phyloP scores from a whole-genome alignment of 2,888 invertebrate species.

The Tiphia femorata region DNA sequence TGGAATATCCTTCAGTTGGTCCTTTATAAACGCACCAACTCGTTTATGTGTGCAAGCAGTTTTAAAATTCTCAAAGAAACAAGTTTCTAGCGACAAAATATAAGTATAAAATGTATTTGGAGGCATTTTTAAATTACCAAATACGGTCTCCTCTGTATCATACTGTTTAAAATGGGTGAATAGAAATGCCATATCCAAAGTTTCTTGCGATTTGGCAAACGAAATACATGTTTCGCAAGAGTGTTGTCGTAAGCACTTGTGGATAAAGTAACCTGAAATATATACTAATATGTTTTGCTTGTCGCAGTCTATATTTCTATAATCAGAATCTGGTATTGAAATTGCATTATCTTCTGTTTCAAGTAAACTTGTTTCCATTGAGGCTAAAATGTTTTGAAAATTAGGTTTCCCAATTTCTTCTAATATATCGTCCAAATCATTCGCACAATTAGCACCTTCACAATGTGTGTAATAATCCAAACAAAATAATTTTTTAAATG shows the following conservation, averaged over 20 bases:
- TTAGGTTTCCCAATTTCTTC: not conserved
- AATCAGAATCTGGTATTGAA: not conserved
- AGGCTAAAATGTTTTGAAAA: not conserved
- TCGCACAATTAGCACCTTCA: not conserved
- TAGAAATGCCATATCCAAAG: too few species aligned
- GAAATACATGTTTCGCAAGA: not conserved
- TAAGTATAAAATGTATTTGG: too few species aligned
- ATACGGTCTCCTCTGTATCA: too few species aligned
- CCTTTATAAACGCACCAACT: too few species aligned
- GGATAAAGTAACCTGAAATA: not conserved
- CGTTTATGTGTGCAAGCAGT: too few species aligned
- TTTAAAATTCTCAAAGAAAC: too few species aligned
- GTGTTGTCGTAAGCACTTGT: not conserved
- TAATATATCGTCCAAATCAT: not conserved
- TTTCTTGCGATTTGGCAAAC: too few species aligned
- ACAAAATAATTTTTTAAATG: conserved; percentile 1
- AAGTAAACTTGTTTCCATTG: too few species aligned
- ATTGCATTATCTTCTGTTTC: not conserved
- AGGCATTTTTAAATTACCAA: too few species aligned
- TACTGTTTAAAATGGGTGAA: too few species aligned
- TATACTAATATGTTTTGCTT: not conserved
- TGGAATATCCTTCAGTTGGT: too few species aligned
- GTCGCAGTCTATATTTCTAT: not conserved
- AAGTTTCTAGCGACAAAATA: too few species aligned
- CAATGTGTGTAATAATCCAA: not conserved